Conservation (phyloP, 2,888 invertebrate genomes). For the Choreutis nemorana region DNA sequence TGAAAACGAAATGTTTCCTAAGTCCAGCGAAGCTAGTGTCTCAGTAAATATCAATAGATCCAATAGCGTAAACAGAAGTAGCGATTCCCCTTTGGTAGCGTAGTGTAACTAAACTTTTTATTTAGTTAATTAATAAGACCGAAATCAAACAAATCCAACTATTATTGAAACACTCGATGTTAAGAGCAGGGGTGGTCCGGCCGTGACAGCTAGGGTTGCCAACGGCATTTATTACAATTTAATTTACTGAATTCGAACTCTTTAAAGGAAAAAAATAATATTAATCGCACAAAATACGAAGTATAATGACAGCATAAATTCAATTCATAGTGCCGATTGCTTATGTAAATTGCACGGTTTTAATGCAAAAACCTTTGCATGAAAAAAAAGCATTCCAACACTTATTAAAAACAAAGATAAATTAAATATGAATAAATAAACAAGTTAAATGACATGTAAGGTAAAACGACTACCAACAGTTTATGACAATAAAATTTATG, state of each 20-base stretch:
- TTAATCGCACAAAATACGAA: no score
- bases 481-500: conserved; percentile 6
- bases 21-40: no score
- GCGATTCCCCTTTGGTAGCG: no score
- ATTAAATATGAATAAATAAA: no score
- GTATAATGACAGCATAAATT: no score
- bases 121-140: conserved; percentile 63
- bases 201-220: conserved; percentile 32
- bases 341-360: no score
- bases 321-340: no score
- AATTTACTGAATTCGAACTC: not conserved
- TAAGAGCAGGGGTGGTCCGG: conserved; percentile 20
- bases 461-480: conserved; percentile 9
- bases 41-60: no score
- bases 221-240: conserved; percentile 2
- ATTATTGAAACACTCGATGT: conserved; percentile 57
- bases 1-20: no score
- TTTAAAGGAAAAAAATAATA: no score
- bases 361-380: conserved; percentile 4
- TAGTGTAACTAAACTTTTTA: conserved; percentile 28
- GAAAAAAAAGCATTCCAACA: conserved; percentile 2
- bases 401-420: conserved; percentile 6
- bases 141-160: conserved; percentile 56
- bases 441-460: no score
- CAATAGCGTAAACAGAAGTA: no score